These are phyloP conservation scores for Lutra lutra DNA, from an alignment of 2,797 vertebrate species.

Conservation along the genomic window DNA sequence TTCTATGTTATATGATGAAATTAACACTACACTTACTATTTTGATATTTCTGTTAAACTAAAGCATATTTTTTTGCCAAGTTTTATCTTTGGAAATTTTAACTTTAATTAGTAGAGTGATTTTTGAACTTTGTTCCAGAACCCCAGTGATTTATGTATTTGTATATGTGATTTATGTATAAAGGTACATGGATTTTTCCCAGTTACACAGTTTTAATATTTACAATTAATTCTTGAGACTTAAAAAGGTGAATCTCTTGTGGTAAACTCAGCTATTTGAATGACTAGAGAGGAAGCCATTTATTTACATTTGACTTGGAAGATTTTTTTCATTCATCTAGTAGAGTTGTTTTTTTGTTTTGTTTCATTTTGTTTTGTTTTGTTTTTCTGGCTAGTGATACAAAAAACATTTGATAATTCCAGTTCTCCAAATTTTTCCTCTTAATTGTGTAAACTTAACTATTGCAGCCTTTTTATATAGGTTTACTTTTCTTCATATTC, in stretches of 20 bases:
- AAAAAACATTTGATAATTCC: not conserved
- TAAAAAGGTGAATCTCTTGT: constrained; percentile 20
- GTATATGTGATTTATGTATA: not conserved
- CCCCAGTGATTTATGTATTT: not conserved
- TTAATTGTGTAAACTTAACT: not conserved
- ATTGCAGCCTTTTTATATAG: not conserved
- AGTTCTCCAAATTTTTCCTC: not conserved
- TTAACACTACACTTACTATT: not conserved
- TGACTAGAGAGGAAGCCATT: constrained; percentile 8
- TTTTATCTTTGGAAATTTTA: constrained; percentile 48
- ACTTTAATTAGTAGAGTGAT: not conserved
- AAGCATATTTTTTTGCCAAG: constrained; percentile 4
- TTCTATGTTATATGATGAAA: not conserved
- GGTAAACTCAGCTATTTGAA: not conserved
- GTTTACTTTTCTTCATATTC: constrained; percentile 31
- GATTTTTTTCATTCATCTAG: not conserved
- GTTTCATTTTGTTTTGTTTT: not conserved
- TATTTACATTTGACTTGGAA: constrained; percentile 44
- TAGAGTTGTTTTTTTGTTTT: not conserved
- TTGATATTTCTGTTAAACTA: constrained; percentile 14
- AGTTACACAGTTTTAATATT: constrained; percentile 16
- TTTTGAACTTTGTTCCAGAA: constrained; percentile 30
- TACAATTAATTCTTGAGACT: not conserved
- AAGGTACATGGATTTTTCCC: not conserved
- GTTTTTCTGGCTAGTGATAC: not conserved